Conservation (phyloP, 2,113 vertebrate genomes). For the Dunckerocampus dactyliophorus region DNA sequence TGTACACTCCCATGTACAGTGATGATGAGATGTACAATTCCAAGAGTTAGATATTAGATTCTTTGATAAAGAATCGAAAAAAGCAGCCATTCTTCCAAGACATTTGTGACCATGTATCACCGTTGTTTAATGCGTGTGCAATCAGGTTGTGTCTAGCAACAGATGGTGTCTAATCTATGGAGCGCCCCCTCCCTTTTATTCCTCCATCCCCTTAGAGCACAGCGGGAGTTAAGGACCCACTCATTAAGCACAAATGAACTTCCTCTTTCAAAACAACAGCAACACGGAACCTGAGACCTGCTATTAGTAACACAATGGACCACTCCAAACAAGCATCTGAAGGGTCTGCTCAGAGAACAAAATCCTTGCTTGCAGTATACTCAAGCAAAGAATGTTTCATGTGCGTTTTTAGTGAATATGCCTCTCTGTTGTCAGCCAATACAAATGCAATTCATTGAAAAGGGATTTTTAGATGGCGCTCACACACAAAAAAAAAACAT, state of each 20-base stretch:
- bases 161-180: slow-evolving; percentile 71
- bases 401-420: not conserved
- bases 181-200: slow-evolving; percentile 26
- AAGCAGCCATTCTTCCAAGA: no score
- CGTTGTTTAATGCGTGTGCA: slow-evolving; percentile 10
- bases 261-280: slow-evolving; percentile 24
- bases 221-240: slow-evolving; percentile 48
- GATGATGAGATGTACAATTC: not conserved
- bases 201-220: slow-evolving; percentile 22
- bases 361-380: not conserved
- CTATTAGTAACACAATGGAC: slow-evolving; percentile 2
- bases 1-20: slow-evolving; percentile 32
- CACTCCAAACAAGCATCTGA: slow-evolving; percentile 1
- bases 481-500: not conserved
- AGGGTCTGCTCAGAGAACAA: not conserved
- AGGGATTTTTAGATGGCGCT: not conserved
- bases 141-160: slow-evolving; percentile 39
- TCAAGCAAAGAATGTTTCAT: not conserved
- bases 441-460: not conserved
- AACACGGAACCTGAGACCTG: slow-evolving; percentile 16
- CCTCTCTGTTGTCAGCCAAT: not conserved
- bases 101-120: not conserved
- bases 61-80: not conserved
- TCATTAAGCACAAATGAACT: slow-evolving; percentile 33
- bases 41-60: not conserved